Base-by-base conservation (phyloP, 2,797 vertebrate species). In the Chelonia mydas region DNA sequence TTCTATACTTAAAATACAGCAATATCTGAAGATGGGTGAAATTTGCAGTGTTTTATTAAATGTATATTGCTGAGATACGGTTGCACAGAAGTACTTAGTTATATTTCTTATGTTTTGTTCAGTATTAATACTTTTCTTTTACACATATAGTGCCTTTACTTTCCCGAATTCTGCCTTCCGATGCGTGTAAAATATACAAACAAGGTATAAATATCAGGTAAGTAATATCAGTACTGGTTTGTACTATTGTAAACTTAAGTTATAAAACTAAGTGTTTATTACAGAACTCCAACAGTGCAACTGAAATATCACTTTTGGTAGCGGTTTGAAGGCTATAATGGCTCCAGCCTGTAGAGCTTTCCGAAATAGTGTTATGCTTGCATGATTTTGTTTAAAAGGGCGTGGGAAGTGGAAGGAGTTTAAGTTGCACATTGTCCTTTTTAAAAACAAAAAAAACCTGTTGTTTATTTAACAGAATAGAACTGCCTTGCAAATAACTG, bases 201-300 rank as follows among this genome's bases (percentile, higher is more conserved):
- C 99, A 99, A 98, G 99, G 99, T 98, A 99, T 99, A 98, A 99
- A 99, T 98, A 99, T 99, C 99, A 99, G 99, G 99, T 99, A 98
- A 98, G 98, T 41, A 41, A 41, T 41, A 41, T 41, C 41, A 41
- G 41, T 87, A 11, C 84, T 93, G 59, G 31, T 77, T 85, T 81
- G 8, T 79, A 21, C 47, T 31, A 49, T 3, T 61, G 28, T 41
- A 51, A 61, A 50, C 16, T 59, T 3, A 5, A 53, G 57, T 12
- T 49, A 5, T 51, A 5, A 7, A n/a, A 5, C n/a, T 1, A 1
- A 0, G 27, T 23, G 41, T 11, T 1, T 11, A 6, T 16, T 49
- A 51, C 76, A 9, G 78, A 2, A 2, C 51, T 76, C 27, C 57
- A 57, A 13, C 23, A 23, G 2, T 49, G 6, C 45, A 53, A 37